Conservation (phyloP, 23 tunicate genomes). For the Phallusia fumigata region DNA sequence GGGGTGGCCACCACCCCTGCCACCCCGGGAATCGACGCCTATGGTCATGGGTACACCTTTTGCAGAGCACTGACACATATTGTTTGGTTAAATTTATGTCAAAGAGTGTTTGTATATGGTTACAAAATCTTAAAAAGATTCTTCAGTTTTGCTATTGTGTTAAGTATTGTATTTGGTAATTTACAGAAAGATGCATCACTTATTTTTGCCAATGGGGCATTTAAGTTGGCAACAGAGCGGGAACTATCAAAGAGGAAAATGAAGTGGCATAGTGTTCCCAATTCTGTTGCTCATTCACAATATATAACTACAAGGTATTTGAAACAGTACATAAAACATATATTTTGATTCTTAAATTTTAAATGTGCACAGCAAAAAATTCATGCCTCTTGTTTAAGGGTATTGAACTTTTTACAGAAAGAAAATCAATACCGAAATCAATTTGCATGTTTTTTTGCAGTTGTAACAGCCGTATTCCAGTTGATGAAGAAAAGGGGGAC, state of each 20-base stretch:
- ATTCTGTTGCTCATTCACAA: constrained; percentile 47
- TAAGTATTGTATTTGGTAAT: background rate
- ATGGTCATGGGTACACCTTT: too few species aligned
- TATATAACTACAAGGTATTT: constrained; percentile 60
- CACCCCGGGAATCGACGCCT: too few species aligned
- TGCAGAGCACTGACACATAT: too few species aligned
- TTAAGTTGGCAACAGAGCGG: constrained; percentile 62
- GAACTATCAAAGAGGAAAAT: constrained; percentile 48
- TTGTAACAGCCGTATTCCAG: constrained; percentile 8
- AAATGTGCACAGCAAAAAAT: too few species aligned
- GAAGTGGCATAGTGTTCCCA: constrained; percentile 74
- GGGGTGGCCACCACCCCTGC: too few species aligned
- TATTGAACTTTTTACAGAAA: background rate
- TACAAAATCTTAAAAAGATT: too few species aligned
- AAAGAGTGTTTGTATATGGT: too few species aligned
- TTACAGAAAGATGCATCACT: constrained; percentile 67
- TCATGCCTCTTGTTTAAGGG: background rate
- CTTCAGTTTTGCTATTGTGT: too few species aligned
- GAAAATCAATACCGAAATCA: too few species aligned
- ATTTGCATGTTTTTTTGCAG: background rate
- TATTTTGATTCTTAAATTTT: too few species aligned
- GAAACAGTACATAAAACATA: background rate
- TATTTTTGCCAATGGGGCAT: constrained; percentile 47
- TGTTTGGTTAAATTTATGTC: too few species aligned
- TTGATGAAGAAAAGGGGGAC: constrained; percentile 86